Evolutionary conservation across 2,797 vertebrate genomes (phyloP).

Genomic region (Chiloscyllium punctatum): DNA sequence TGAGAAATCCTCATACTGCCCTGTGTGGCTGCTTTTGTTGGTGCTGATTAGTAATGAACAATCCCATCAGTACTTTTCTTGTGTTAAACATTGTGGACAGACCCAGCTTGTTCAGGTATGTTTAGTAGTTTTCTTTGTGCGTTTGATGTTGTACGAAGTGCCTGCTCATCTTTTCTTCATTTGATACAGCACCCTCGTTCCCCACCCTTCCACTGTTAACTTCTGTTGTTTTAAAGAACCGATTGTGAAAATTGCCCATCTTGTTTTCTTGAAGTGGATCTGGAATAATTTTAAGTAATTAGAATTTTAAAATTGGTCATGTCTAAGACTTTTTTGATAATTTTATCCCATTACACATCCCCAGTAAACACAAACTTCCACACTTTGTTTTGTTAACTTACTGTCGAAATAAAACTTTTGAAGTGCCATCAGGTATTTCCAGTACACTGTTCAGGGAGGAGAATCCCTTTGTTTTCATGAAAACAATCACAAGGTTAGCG

Average conservation of each 20-base stretch:
- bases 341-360: conserved; percentile 38
- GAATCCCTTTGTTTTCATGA: not conserved
- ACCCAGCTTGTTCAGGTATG: not conserved
- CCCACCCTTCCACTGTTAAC: too few relatives aligned
- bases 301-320: not conserved
- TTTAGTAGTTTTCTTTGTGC: not conserved
- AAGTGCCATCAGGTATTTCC: not conserved
- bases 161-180: conserved; percentile 14
- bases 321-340: not conserved
- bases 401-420: conserved; percentile 33
- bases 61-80: not conserved
- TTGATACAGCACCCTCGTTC: not conserved
- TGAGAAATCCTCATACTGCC: not conserved
- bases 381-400: conserved; percentile 41
- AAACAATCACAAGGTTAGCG: too few relatives aligned
- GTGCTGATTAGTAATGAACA: not conserved
- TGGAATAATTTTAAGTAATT: not conserved
- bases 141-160: not conserved
- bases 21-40: not conserved
- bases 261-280: not conserved
- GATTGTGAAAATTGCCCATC: too few relatives aligned
- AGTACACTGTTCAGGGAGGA: not conserved
- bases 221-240: not conserved
- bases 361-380: conserved; percentile 41
- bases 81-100: not conserved